Evolutionary conservation across 2,888 invertebrate genomes (phyloP).

Genomic region (Himalopsyche tibetana): DNA sequence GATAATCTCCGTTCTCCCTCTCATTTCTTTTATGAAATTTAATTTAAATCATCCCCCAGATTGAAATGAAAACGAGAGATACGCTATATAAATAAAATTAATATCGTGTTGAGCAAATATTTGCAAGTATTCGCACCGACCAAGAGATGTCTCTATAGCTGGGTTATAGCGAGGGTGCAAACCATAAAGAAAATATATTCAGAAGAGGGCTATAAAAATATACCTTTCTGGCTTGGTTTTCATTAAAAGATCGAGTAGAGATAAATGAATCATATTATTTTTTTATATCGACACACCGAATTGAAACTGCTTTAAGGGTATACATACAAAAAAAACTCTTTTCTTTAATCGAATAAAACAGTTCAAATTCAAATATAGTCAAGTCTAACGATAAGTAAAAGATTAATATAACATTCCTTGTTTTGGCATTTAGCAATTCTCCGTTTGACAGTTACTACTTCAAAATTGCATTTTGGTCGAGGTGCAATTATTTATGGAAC

Average conservation of each 20-base stretch:
- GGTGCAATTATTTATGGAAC: no score
- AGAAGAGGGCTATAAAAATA: conserved; percentile 27
- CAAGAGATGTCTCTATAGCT: conserved; percentile 15
- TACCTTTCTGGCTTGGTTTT: conserved; percentile 21
- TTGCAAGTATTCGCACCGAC: conserved; percentile 24
- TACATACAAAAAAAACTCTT: no score
- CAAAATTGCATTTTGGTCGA: no score
- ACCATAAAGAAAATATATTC: conserved; percentile 32
- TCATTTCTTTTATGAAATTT: conserved; percentile 22
- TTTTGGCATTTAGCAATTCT: no score
- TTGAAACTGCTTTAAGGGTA: no score
- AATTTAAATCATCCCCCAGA: conserved; percentile 41
- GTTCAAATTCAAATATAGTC: no score
- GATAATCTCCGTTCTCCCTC: conserved; percentile 22
- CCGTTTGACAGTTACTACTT: no score
- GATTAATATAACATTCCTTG: no score
- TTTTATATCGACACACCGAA: no score
- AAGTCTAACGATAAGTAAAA: no score
- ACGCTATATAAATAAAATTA: conserved; percentile 13
- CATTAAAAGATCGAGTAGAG: conserved; percentile 20
- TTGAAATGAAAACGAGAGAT: conserved; percentile 37
- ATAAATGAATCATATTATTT: conserved; percentile 1
- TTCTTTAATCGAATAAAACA: no score
- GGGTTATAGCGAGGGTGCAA: conserved; percentile 21
- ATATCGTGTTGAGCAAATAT: conserved; percentile 35